A percentile compares a stretch with the other conserved stretches of the same genome.
phyloP scores from a whole-genome alignment of 2,113 vertebrate genomes.

The Gobio gobio region DNA sequence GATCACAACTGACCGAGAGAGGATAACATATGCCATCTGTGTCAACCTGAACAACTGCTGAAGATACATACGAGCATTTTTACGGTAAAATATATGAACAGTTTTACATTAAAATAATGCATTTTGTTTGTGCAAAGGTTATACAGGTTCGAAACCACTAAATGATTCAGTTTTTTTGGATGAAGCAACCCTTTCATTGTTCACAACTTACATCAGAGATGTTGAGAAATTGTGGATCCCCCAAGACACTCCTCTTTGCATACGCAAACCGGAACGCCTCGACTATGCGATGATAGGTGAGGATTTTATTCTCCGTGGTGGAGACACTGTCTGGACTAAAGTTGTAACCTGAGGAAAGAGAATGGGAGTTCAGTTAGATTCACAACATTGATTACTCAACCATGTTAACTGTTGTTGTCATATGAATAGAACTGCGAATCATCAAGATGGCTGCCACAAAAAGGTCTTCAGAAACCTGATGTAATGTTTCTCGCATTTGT shows the following conservation, averaged over 20 bases:
- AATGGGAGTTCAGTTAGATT: neutral
- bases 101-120: neutral
- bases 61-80: neutral
- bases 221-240: constrained; percentile 84
- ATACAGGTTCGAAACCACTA: neutral
- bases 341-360: constrained; percentile 81
- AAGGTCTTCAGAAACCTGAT: neutral
- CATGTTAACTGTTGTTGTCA: neutral
- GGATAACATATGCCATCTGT: neutral
- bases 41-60: neutral
- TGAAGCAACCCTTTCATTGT: neutral
- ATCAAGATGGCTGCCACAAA: neutral
- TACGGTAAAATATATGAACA: neutral
- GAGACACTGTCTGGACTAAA: constrained; percentile 79
- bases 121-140: neutral
- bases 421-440: neutral
- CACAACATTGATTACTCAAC: neutral
- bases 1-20: neutral
- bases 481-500: neutral
- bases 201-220: constrained; percentile 78
- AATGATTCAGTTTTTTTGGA: neutral
- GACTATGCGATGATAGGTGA: constrained; percentile 91
- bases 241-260: constrained; percentile 88
- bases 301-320: constrained; percentile 74
- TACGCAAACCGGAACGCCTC: constrained; percentile 95